Conservation (phyloP, 2,888 invertebrate species). For the Bellardia pandia region DNA sequence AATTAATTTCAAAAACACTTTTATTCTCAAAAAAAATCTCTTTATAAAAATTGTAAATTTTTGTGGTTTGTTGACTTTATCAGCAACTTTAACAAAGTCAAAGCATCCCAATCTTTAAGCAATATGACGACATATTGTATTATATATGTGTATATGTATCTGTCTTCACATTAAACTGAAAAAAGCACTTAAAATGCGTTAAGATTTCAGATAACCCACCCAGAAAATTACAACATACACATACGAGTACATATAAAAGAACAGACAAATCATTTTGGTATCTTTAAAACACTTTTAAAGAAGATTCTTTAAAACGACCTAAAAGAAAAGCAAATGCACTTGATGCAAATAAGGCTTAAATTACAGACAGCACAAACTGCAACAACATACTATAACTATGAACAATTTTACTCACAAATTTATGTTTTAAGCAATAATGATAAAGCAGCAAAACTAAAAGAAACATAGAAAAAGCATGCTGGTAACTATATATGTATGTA, state of each 20-base stretch:
- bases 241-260: background rate
- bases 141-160: background rate
- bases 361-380: conserved; percentile 37
- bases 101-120: background rate
- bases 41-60: conserved; percentile 24
- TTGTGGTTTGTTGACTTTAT: conserved; percentile 9
- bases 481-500: conserved; percentile 30
- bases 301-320: background rate
- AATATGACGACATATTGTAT: conserved; percentile 45
- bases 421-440: conserved; percentile 68
- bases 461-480: conserved; percentile 23
- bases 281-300: conserved; percentile 42
- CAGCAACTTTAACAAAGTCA: background rate
- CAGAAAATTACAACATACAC: conserved; percentile 44
- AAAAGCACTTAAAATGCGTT: conserved; percentile 71
- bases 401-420: conserved; percentile 60
- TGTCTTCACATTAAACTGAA: conserved; percentile 40
- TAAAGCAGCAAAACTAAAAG: conserved; percentile 42
- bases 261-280: conserved; percentile 57
- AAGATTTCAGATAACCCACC: conserved; percentile 70
- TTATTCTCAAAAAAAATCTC: conserved; percentile 23
- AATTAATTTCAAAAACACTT: conserved; percentile 61
- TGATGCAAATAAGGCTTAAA: conserved; percentile 67
- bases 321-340: conserved; percentile 53
- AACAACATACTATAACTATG: conserved; percentile 17